phyloP scores from a whole-genome alignment of 30 jellyfish, hydroid and myxozoan species.

The Rhopilema esculentum region DNA sequence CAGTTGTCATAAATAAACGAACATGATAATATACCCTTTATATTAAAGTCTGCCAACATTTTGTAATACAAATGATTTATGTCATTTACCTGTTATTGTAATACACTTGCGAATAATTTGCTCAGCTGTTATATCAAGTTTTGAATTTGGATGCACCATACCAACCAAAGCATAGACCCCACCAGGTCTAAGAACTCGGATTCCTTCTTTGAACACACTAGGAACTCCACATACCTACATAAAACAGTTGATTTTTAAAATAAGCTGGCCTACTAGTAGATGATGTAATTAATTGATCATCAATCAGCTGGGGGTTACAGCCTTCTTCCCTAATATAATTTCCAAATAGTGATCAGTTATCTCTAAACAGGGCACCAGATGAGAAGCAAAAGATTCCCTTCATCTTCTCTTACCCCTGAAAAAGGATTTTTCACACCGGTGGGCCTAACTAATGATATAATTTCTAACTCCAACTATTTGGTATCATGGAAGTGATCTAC shows the following conservation, averaged over 20 bases:
- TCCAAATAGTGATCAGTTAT: too few relatives aligned
- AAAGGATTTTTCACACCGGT: too few relatives aligned
- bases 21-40: too few relatives aligned
- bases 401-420: too few relatives aligned
- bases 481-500: too few relatives aligned
- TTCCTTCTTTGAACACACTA: conserved; percentile 34
- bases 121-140: conserved; percentile 59
- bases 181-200: conserved; percentile 46
- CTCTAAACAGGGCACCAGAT: too few relatives aligned
- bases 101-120: conserved; percentile 68
- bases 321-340: too few relatives aligned
- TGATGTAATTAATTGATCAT: background rate
- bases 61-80: too few relatives aligned
- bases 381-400: too few relatives aligned
- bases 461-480: too few relatives aligned
- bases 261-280: background rate
- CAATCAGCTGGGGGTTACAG: background rate
- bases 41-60: too few relatives aligned
- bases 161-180: conserved; percentile 60
- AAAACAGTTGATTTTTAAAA: background rate
- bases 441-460: too few relatives aligned
- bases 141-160: conserved; percentile 71
- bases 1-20: background rate
- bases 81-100: conserved; percentile 43
- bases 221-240: conserved; percentile 62